Evolutionary conservation across 2,113 vertebrate genomes (phyloP), one percentile per base, ranked within the genome.

Genomic region (Corvus moneduloides): DNA sequence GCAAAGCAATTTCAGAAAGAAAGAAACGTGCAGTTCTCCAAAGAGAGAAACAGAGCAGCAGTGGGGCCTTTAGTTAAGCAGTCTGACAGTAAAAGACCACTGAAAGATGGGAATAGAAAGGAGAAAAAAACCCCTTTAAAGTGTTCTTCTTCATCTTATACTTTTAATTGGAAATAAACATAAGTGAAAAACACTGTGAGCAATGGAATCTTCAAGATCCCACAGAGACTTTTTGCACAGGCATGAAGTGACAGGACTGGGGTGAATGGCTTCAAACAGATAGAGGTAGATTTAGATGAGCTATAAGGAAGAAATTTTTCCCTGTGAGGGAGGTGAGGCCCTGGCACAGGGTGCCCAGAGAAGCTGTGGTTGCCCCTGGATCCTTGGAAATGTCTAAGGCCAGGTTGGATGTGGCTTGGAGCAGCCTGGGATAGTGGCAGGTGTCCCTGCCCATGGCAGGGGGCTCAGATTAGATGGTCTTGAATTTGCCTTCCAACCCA

Each of bases 351-450:
- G 0, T 64, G 2, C 4, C 20, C 30, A 64, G 51, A 8, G 35
- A 2, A 35, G 21, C 26, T 64, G 58, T 43, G 67, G 17, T 30
- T 79, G n/a, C 10, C 11, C 30, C 49, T 54, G 39, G 11, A 35
- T 46, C 48, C 23, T 30, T 63, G 58, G n/a, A 1, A 85, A 8
- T 49, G 61, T 0, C 51, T 30, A 49, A 56, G 43, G 28, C 19
- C 54, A 39, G 69, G 46, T 0, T 59, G 68, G 37, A 27, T 0
- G 0, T 2, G 2, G 5, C 16, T 68, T 61, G 71, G 48, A 62
- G 9, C 11, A 54, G 0, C 16, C 6, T 68, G 48, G 14, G 21
- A 21, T 0, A 0, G 24, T 32, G 48, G 30, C 1, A 89, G 7
- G 0, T 41, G 16, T 62, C 55, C 28, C 23, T 44, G 59, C 7